Base-by-base conservation (phyloP, 2,888 invertebrate species). In the Ichneumon xanthorius region DNA sequence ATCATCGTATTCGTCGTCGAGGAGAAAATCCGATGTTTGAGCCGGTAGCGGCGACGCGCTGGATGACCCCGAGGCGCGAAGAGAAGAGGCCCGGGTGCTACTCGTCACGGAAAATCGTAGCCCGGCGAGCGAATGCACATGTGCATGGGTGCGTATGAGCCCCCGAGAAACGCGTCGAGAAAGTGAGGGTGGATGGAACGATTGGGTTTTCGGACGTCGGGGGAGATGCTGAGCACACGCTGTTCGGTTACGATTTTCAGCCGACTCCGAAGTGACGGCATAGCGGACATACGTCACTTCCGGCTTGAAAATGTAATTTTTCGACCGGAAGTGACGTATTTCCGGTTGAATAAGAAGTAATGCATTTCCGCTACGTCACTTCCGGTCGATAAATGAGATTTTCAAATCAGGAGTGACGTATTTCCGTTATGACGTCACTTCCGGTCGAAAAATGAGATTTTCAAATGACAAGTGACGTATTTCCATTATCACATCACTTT, bases 51-150 rank as follows among this genome's bases (percentile, higher is more conserved):
- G 72, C 48, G 83, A 71, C 63, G 33, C 61, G 11, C 68, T 19
- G 70, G 79, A 79, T 83, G 50, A 83, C 70, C 53, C 78, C 78
- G 19, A 72, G 72, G 72, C 53, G 77, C 71, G 80, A 81, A 84
- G 50, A 80, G 80, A 40, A 2, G 40, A 11, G 40, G 11, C 55
- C 58, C 16, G 22, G 48, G 50, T 37, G 80, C 76, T 67, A 72
- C 80, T 80, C 65, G 70, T 79, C 85, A 82, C 73, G 82, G 71
- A 85, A 85, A 79, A 82, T 79, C 55, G 82, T 82, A 45, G 71
- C 75, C 16, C 37, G 22, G n/a, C 61, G 70, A 75, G 58, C 67
- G 65, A 85, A 70, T 75, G 53, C 37, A 45, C 50, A 58, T 48
- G n/a, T 61, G 50, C 33, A 48, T 48, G 4, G 16, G 30, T 33